Conservation (phyloP, 1,140 invertebrate genomes). For the Mactra quadrangularis region DNA sequence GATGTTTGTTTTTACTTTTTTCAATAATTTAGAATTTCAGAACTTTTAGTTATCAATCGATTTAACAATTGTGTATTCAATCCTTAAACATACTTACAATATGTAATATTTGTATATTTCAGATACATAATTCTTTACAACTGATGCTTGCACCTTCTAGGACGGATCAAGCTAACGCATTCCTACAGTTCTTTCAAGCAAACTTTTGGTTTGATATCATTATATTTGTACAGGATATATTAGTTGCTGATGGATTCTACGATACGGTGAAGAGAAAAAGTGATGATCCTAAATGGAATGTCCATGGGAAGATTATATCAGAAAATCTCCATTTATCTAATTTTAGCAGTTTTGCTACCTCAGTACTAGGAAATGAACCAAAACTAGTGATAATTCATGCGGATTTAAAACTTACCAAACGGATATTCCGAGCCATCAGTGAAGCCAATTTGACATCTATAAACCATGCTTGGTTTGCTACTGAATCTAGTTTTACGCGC, state of each 20-base stretch:
- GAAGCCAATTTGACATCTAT: constrained; percentile 59
- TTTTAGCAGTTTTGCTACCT: constrained; percentile 61
- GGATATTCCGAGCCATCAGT: constrained; percentile 68
- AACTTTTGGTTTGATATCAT: constrained; percentile 77
- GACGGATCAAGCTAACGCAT: constrained; percentile 71
- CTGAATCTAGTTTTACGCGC: constrained; percentile 74
- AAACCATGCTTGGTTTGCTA: constrained; percentile 77
- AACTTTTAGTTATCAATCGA: too few relatives aligned
- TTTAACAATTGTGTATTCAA: too few relatives aligned
- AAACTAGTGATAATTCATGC: constrained; percentile 75
- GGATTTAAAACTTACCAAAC: constrained; percentile 63
- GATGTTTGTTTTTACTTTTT: too few relatives aligned
- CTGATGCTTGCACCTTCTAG: constrained; percentile 73
- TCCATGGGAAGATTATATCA: constrained; percentile 71
- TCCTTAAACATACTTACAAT: too few relatives aligned
- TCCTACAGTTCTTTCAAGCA: constrained; percentile 71
- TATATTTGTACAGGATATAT: constrained; percentile 70
- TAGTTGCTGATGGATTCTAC: constrained; percentile 75
- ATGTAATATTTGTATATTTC: constrained; percentile 51
- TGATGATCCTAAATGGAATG: constrained; percentile 68
- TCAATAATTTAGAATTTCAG: too few relatives aligned
- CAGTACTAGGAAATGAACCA: constrained; percentile 65
- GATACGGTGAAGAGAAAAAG: constrained; percentile 61
- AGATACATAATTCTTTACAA: constrained; percentile 72
- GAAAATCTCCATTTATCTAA: constrained; percentile 34